Percentiles rank a stretch among this genome's conserved stretches.
These are phyloP conservation scores for Zaprionus ornatus DNA, from an alignment of 1,140 invertebrate species.

Conservation along the genomic window DNA sequence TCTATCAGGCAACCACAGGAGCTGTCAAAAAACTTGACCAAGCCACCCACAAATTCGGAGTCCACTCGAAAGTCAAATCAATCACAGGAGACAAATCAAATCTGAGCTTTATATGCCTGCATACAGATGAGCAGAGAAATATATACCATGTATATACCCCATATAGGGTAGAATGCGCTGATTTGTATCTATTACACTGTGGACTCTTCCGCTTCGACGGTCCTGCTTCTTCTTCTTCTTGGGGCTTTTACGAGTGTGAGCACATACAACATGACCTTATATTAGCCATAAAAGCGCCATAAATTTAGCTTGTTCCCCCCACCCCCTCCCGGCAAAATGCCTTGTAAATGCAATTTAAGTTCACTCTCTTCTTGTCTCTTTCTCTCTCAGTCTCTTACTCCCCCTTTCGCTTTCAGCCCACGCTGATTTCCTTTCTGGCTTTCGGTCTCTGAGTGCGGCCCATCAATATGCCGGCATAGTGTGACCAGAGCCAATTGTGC, in stretches of 20 bases:
- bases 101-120: conserved; percentile 2
- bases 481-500: conserved; percentile 53
- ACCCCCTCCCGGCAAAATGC: conserved; percentile 25
- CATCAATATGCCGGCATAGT: conserved; percentile 49
- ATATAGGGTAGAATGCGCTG: neutral
- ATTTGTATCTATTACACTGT: conserved; percentile 6
- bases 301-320: conserved; percentile 53
- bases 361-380: neutral
- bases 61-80: conserved; percentile 34
- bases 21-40: neutral
- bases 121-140: neutral
- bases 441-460: conserved; percentile 27
- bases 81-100: conserved; percentile 26
- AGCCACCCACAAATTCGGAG: neutral
- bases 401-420: neutral
- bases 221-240: neutral
- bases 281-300: conserved; percentile 66
- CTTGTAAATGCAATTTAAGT: conserved; percentile 55
- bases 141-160: neutral
- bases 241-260: conserved; percentile 11
- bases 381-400: neutral
- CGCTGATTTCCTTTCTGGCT: conserved; percentile 20
- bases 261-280: conserved; percentile 27
- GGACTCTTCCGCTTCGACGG: neutral
- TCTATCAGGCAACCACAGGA: neutral